Base-by-base conservation (phyloP, 2,888 invertebrate species). In the Linyphia triangularis region DNA sequence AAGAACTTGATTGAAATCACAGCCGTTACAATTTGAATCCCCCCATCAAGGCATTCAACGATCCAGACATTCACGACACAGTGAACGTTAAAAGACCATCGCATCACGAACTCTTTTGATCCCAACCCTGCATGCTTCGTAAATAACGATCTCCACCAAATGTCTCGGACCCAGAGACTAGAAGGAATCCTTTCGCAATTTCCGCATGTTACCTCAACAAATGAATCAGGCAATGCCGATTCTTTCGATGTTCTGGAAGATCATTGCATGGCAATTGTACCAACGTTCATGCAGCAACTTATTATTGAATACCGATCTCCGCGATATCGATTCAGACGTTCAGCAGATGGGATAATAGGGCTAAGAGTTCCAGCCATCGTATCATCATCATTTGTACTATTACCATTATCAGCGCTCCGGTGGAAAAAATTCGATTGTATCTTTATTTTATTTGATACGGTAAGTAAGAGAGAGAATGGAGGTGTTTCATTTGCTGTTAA, bases 291-390 rank as follows among this genome's bases (percentile, higher is more conserved):
- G 40, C 30, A 33, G 16, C 24, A 65, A 51, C 51, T 83, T 65
- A 65, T 65, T 67, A 83, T 73, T 83, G 83, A 83, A 83, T 83
- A 57, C 65, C 73, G 65, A 83, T 83, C 83, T 83, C 37, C 51
- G 28, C 10, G 73, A 30, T 75, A 83, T 83, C 65, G 83, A 83
- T 83, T 83, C 43, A 5, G 7, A 75, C 67, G 33, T 65, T 22
- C 65, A 33, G 28, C 65, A 83, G 73, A 83, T 83, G 83, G 73
- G 51, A 63, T 83, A 83, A 83, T 83, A 83, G 51, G 24, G 83
- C 43, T 65, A 16, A 51, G 33, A 63, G 63, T n/a, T 37, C 59
- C 22, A 30, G 19, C 10, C 26, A 51, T 7, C 40, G 51, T 63
- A 73, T 73, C 73, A 83, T 83, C 73, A 83, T 73, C 83, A 73